Base-by-base conservation (phyloP, 2,113 vertebrate genomes). In the Albula glossodonta region DNA sequence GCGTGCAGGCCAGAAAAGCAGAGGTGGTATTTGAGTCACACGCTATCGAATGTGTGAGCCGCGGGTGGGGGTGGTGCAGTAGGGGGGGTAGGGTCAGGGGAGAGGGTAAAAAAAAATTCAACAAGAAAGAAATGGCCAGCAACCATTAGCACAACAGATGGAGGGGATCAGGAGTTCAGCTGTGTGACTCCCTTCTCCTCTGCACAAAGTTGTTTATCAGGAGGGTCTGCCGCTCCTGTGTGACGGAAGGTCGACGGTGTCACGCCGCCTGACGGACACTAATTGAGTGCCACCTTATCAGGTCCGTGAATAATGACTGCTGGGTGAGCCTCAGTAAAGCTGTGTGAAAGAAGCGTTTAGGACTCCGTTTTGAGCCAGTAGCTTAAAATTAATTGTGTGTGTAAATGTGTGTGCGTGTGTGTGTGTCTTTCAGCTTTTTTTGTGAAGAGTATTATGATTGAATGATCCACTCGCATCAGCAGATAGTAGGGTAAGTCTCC, bases 61-160 rank as follows among this genome's bases (percentile, higher is more conserved):
- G 19, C 13, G 13, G 50, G 50, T 15, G 51, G 51, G 80, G 51
- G 13, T 56, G 25, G 25, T 49, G n/a, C n/a, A n/a, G n/a, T n/a
- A n/a, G 56, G 56, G 53, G 57, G 57, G 17, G 57, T 11, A 3
- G 57, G 57, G 57, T 60, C 12, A 56, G 7, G 12, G 60, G 4
- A n/a, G 51, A 13, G 5, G n/a, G 41, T 13, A 70, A 70, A 56
- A 56, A 78, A 78, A 31, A 31, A 31, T 3, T 11, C 52, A 81
- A n/a, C 80, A 13, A 53, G 51, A 56, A 12, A n/a, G 7, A 31
- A 56, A 31, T 31, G 51, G 19, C 80, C 52, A 52, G 25, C 50
- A 13, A 81, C 22, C 80, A 81, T 81, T 81, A 56, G 22, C 80
- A 31, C 80, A 56, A 56, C 80, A 81, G 80, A 81, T 81, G 80